Evolutionary conservation across 2,113 vertebrate species (phyloP).

Genomic region (Theropithecus gelada): DNA sequence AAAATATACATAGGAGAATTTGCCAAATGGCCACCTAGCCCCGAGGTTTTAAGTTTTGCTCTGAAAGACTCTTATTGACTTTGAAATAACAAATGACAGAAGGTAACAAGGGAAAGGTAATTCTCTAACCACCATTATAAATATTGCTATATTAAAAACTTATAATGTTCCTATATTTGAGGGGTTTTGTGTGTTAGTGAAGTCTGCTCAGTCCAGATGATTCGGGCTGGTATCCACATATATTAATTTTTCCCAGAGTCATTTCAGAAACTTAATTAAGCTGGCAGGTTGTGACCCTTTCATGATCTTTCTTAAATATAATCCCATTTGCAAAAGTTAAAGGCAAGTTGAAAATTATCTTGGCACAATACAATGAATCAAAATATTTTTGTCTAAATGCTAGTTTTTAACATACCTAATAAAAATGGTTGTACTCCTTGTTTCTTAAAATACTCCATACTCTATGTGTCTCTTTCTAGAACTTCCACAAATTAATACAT

Average conservation of each 20-base stretch:
- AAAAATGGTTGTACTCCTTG: background rate
- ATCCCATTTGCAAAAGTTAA: conserved; percentile 74
- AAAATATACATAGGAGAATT: conserved; percentile 58
- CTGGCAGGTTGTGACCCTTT: conserved; percentile 71
- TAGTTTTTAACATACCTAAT: background rate
- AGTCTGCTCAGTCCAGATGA: conserved; percentile 71
- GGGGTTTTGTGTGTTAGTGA: conserved; percentile 61
- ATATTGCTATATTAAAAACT: conserved; percentile 59
- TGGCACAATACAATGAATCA: background rate
- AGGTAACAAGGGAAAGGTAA: conserved; percentile 50
- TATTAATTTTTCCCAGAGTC: conserved; percentile 78
- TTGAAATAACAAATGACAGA: conserved; percentile 71
- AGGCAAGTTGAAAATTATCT: conserved; percentile 61
- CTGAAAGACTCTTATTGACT: conserved; percentile 66
- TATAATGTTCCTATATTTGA: conserved; percentile 56
- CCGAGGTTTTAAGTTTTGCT: conserved; percentile 76
- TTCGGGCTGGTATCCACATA: conserved; percentile 73
- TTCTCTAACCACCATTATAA: conserved; percentile 69
- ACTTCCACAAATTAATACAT: background rate
- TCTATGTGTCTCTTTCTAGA: background rate
- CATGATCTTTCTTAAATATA: conserved; percentile 66
- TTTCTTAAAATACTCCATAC: background rate
- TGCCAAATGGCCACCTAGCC: conserved; percentile 59
- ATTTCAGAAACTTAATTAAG: conserved; percentile 81
- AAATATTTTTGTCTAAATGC: background rate